phyloP scores from a whole-genome alignment of 2,888 invertebrate genomes.

The Leptogaster cylindrica region DNA sequence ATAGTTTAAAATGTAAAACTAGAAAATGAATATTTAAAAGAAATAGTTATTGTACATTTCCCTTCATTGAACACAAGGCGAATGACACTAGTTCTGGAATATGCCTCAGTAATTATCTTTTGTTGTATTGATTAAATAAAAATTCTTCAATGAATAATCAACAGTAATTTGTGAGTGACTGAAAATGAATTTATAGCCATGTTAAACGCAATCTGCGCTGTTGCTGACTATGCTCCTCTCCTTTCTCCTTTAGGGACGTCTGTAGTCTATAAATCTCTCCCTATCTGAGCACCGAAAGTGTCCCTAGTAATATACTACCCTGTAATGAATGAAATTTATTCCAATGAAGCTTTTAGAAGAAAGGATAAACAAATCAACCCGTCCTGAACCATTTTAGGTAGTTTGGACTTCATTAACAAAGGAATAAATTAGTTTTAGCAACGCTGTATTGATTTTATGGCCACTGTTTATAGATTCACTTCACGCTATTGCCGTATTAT shows the following conservation, averaged over 20 bases:
- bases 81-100: not conserved
- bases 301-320: constrained; percentile 9
- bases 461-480: constrained; percentile 18
- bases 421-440: constrained; percentile 33
- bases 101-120: not conserved
- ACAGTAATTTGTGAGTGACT: constrained; percentile 19
- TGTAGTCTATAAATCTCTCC: constrained; percentile 14
- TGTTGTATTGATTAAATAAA: not conserved
- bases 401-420: constrained; percentile 29
- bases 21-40: no score
- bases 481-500: constrained; percentile 9
- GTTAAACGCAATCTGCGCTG: constrained; percentile 17
- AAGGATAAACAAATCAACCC: constrained; percentile 31
- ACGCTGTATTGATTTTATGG: constrained; percentile 13
- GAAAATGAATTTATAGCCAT: constrained; percentile 28
- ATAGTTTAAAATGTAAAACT: no score
- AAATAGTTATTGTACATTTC: no score
- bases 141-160: constrained; percentile 19
- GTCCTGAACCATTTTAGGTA: constrained; percentile 12
- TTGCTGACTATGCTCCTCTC: constrained; percentile 1
- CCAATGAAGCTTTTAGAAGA: constrained; percentile 27
- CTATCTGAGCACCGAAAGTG: constrained; percentile 14
- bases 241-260: constrained; percentile 16
- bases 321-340: constrained; percentile 32
- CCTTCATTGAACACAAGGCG: no score